A percentile compares a stretch with the other conserved stretches of the same genome.
Conservation (phyloP, 2,888 invertebrate species). For the Phorcus lineatus region DNA sequence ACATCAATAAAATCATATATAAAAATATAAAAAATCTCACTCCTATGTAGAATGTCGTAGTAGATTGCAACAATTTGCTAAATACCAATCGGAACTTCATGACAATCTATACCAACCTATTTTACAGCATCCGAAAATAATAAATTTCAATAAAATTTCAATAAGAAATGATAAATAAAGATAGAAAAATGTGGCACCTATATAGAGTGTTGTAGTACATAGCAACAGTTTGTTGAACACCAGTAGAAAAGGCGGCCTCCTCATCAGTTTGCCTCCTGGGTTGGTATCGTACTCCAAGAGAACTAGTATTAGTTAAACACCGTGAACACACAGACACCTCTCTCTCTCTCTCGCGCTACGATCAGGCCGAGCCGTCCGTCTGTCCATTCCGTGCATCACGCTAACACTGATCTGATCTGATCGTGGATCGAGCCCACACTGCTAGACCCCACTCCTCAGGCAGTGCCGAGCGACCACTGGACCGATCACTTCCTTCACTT, state of each 20-base stretch:
- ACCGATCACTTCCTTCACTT: neutral
- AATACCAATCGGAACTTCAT: too few species aligned
- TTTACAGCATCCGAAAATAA: too few species aligned
- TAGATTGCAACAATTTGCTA: too few species aligned
- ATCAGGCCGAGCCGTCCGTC: neutral
- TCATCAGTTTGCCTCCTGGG: too few species aligned
- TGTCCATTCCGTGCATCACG: neutral
- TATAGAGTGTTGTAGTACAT: neutral
- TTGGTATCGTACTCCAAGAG: too few species aligned
- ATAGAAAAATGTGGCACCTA: neutral
- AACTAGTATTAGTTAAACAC: neutral
- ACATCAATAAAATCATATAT: too few species aligned
- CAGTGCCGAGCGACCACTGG: too few species aligned
- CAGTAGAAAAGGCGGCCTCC: too few species aligned
- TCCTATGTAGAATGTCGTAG: too few species aligned
- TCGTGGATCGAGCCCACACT: neutral
- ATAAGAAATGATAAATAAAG: neutral
- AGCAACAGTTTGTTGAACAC: neutral
- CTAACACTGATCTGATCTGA: neutral
- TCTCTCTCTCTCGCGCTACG: neutral
- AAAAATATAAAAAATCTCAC: too few species aligned
- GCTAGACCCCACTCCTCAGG: neutral
- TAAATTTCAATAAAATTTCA: neutral
- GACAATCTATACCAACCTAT: too few species aligned
- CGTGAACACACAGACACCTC: neutral